These are phyloP conservation scores for Phacellophora camtschatica DNA, from an alignment of 30 jellyfish, hydroid and myxozoan genomes.

Conservation along the genomic window DNA sequence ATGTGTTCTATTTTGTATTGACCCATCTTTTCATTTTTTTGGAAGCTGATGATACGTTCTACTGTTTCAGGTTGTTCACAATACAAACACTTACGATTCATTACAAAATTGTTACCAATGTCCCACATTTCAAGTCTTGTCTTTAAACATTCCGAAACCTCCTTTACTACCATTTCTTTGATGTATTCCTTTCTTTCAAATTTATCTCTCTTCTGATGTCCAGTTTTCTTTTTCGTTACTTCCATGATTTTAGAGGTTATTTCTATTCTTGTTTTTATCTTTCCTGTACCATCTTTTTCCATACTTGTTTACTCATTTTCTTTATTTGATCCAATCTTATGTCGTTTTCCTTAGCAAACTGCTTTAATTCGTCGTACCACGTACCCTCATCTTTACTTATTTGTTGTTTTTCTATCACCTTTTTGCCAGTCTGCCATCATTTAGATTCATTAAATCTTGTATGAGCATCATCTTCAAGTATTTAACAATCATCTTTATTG, in stretches of 20 bases:
- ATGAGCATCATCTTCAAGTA: neutral
- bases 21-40: too few relatives aligned
- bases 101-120: conserved; percentile 7
- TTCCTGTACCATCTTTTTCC: neutral
- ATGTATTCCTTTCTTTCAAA: neutral
- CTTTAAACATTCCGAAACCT: neutral
- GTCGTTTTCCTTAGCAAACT: neutral
- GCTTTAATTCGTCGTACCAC: neutral
- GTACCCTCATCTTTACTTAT: neutral
- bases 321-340: neutral
- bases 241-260: neutral
- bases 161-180: conserved; percentile 5
- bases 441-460: neutral
- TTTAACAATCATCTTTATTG: neutral
- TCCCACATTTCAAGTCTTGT: conserved; percentile 30
- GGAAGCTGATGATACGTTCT: too few relatives aligned
- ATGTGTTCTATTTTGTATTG: too few relatives aligned
- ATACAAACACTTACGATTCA: neutral
- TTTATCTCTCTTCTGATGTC: neutral
- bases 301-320: neutral
- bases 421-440: conserved; percentile 5
- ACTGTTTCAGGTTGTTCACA: too few relatives aligned
- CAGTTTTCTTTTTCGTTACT: conserved; percentile 4
- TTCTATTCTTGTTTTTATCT: neutral
- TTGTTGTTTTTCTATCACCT: neutral